Base-by-base conservation (phyloP, 2,113 vertebrate genomes). In the Mustela nigripes region DNA sequence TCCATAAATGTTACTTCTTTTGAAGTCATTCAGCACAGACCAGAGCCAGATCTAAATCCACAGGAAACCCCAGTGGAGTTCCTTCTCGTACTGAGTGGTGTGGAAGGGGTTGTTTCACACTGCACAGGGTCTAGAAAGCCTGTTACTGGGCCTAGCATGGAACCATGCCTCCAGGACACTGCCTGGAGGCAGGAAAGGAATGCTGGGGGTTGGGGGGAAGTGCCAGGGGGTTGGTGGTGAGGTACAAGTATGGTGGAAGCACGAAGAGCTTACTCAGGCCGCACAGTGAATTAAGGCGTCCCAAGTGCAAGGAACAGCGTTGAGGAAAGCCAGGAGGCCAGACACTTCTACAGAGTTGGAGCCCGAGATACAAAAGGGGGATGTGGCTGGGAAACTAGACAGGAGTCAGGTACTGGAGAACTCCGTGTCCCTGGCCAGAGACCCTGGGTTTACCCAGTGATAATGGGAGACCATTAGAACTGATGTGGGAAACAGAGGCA, bases 11-110 rank as follows among this genome's bases (percentile, higher is more conserved):
- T 19, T 82, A 28, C 18, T 12, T 60, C 10, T 36, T 82, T 63
- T 86, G 53, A 96, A 62, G 18, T 73, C 85, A 67, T 8, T 78
- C 53, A 87, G 60, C 69, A 26, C 0, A 89, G 39, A 73, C 5
- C 19, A 19, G 12, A 97, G 45, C 26, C 67, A 89, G 8, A 28
- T 80, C 28, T 96, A 39, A 84, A 39, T 62, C 33, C 62, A 96
- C 94, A 48, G 21, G 14, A 26, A 48, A 53, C 12, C 36, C 50
- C 4, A 45, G n/a, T 67, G 80, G n/a, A 83, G 84, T 33, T 85
- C 9, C 28, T 93, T 65, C 71, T 73, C 31, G n/a, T 26, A 26
- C 16, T 4, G 42, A 28, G n/a, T 74, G 24, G 2, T 73, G 15
- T 28, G 36, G 26, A 45, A 21, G 28, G 14, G 15, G 1, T 11